Evolutionary conservation across 2,113 vertebrate species (phyloP), one percentile per base, ranked within the genome.

Genomic region (Anser cygnoides): DNA sequence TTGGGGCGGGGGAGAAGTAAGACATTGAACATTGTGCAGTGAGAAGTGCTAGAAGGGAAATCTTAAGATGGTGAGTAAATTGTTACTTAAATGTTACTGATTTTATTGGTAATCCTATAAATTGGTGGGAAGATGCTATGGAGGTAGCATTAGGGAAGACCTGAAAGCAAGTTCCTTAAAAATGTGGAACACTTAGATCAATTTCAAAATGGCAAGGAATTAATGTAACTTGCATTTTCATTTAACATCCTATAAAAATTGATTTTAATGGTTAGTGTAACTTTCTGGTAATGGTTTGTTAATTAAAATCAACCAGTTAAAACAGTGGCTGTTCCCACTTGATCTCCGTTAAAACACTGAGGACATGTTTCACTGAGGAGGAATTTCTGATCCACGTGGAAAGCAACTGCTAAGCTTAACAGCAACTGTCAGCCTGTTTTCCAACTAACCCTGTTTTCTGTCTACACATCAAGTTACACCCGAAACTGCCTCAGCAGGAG

Each of bases 401-500:
- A 74, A 90, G 68, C n/a, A 88, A 84, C 75, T 93, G 79, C 83
- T 84, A 66, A 89, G 73, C 62, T 78, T 78, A 57, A 37, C 43
- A 66, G 18, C 10, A 43, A 44, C 61, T 84, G 68, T 89, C n/a
- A 86, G 31, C 11, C 70, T 74, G 37, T 80, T 95, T 90, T 75
- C 41, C 86, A 89, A 86, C 49, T 84, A 62, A 41, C 76, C 37
- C 50, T 89, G 10, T 72, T 86, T 89, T 92, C 92, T 89, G 80
- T 67, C 21, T 61, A 3, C 41, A 9, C 26, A 57, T 73, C 52
- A 88, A 12, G 90, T 87, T 87, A 75, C 94, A 90, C 88, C 63
- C 54, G 83, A 41, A 96, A 79, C 54, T 75, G 67, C 63, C 63
- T 28, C 82, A 85, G 92, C 88, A 77, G 95, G 90, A 92, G 54